Evolutionary conservation across 2,113 vertebrate species (phyloP).

Genomic region (Lonchura striata): DNA sequence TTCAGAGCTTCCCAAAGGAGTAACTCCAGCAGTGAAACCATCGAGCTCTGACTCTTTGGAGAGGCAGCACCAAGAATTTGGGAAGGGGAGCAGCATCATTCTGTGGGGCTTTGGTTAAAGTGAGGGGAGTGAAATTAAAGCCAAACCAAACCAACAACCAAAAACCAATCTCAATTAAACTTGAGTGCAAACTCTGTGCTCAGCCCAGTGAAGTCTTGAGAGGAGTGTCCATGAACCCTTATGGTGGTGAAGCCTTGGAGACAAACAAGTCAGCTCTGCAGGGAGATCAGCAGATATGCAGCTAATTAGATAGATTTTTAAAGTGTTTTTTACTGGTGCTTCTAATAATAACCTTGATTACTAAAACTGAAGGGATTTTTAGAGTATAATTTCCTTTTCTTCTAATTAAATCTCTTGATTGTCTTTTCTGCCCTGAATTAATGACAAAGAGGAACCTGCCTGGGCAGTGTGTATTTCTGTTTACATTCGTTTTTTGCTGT

Average conservation of each 20-base stretch:
- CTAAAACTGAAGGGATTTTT: slow-evolving; percentile 47
- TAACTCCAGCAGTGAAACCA: background rate
- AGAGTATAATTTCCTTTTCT: slow-evolving; percentile 46
- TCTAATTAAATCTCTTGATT: slow-evolving; percentile 48
- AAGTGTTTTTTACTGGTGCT: slow-evolving; percentile 30
- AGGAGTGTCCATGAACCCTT: slow-evolving; percentile 2
- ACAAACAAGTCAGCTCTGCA: slow-evolving; percentile 29
- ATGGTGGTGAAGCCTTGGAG: background rate
- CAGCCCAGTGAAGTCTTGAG: background rate
- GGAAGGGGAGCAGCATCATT: background rate
- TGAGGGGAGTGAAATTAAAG: background rate
- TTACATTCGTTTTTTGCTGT: slow-evolving; percentile 27
- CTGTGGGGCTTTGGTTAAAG: background rate
- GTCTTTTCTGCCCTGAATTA: slow-evolving; percentile 34
- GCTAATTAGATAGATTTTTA: slow-evolving; percentile 19
- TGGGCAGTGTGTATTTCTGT: slow-evolving; percentile 37
- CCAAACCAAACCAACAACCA: background rate
- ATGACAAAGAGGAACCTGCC: slow-evolving; percentile 42
- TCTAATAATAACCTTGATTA: slow-evolving; percentile 55
- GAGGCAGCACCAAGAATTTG: background rate
- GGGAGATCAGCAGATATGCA: slow-evolving; percentile 19
- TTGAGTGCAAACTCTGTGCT: background rate
- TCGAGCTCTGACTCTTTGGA: background rate
- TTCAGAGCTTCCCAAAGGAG: background rate
- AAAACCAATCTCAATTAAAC: background rate